Percentiles rank a stretch among this genome's conserved stretches.
phyloP scores from a whole-genome alignment of 1,140 invertebrate species.

The Hesperophylax magnus region DNA sequence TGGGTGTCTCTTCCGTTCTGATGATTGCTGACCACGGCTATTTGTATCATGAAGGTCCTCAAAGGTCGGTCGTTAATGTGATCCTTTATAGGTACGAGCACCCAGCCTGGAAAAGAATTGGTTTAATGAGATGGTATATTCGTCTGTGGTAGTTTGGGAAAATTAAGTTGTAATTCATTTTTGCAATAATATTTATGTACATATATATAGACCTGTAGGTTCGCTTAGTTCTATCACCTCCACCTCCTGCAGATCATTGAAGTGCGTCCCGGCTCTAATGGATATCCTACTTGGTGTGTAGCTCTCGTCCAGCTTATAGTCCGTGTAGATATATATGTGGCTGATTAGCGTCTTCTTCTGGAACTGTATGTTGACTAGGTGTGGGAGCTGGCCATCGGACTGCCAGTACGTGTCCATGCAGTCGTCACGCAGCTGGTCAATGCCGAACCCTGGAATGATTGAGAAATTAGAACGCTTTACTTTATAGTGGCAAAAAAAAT shows the following conservation, averaged over 20 bases:
- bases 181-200: conserved; percentile 59
- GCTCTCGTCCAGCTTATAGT: conserved; percentile 98
- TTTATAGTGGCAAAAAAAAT: no score
- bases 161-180: background rate
- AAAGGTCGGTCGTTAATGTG: conserved; percentile 84
- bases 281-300: conserved; percentile 98
- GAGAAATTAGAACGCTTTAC: background rate
- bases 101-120: conserved; percentile 82
- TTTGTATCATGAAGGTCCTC: conserved; percentile 96
- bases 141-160: background rate
- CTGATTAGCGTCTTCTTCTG: conserved; percentile 94
- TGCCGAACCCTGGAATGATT: conserved; percentile 88
- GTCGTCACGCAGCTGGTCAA: conserved; percentile 96
- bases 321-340: conserved; percentile 97
- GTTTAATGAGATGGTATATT: background rate
- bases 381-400: conserved; percentile 97
- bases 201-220: conserved; percentile 76
- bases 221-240: conserved; percentile 96
- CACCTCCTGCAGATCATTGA: conserved; percentile 98
- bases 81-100: conserved; percentile 93
- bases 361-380: conserved; percentile 98
- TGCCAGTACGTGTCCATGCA: conserved; percentile 99
- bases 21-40: conserved; percentile 97
- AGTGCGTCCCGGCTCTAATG: conserved; percentile 94
- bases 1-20: conserved; percentile 99